Conservation (phyloP, 1,140 invertebrate genomes). For the Ips typographus region DNA sequence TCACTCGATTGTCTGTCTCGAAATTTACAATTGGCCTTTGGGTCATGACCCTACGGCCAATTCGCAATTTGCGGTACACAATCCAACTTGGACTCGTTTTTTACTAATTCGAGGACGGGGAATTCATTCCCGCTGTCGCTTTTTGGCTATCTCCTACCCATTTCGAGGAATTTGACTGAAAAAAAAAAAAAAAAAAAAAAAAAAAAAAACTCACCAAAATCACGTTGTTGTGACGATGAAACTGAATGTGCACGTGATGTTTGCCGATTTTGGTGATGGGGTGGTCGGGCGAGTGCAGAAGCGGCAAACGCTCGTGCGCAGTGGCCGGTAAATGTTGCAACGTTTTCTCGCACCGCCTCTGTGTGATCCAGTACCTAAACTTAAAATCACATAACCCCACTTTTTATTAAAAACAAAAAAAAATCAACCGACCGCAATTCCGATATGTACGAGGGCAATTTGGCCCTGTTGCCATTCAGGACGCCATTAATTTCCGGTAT, state of each 20-base stretch:
- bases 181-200: constrained; percentile 14
- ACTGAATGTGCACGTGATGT: constrained; percentile 80
- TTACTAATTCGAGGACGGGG: too few relatives aligned
- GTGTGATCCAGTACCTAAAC: constrained; percentile 82
- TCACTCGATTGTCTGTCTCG: too few relatives aligned
- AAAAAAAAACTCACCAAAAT: constrained; percentile 63
- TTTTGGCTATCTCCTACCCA: too few relatives aligned
- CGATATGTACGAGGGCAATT: constrained; percentile 68
- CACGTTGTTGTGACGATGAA: constrained; percentile 85
- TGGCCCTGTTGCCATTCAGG: constrained; percentile 75
- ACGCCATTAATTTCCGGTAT: constrained; percentile 79
- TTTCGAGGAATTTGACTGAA: too few relatives aligned
- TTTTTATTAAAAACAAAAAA: background rate
- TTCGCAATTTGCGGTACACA: too few relatives aligned
- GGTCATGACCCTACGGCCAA: too few relatives aligned
- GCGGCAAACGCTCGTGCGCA: constrained; percentile 79
- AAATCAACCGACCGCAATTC: constrained; percentile 63
- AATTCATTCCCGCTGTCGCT: too few relatives aligned
- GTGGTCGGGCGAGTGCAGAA: constrained; percentile 77
- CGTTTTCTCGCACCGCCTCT: constrained; percentile 91
- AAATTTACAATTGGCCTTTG: too few relatives aligned
- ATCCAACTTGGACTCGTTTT: too few relatives aligned
- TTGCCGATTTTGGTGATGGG: constrained; percentile 74
- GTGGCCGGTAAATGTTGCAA: constrained; percentile 89
- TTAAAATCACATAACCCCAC: background rate